Percentiles rank a stretch among this genome's conserved stretches.
Conservation (phyloP, 2,888 invertebrate species). For the Drosophila kuntzei region DNA sequence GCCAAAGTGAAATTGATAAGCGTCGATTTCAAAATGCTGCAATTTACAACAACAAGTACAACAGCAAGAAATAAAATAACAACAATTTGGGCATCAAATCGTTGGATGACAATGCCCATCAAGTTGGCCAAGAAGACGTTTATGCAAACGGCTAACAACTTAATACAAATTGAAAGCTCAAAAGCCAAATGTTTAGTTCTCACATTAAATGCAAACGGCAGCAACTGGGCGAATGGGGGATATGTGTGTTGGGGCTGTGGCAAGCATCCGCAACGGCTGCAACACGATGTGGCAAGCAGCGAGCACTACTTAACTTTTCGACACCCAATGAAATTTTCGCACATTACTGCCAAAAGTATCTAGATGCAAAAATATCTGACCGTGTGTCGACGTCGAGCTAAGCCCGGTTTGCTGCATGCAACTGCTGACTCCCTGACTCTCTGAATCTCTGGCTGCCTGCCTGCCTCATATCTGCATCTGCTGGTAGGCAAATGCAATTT, state of each 20-base stretch:
- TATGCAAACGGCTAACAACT: slow-evolving; percentile 71
- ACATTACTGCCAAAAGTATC: slow-evolving; percentile 84
- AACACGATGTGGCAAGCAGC: slow-evolving; percentile 55
- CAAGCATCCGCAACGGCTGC: slow-evolving; percentile 5
- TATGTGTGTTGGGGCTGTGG: not conserved
- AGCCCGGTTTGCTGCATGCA: slow-evolving; percentile 63
- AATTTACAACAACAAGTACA: slow-evolving; percentile 54
- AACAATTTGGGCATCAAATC: slow-evolving; percentile 65
- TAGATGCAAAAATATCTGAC: slow-evolving; percentile 79
- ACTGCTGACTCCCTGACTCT: slow-evolving; percentile 44
- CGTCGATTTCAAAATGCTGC: slow-evolving; percentile 64
- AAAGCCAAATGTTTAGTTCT: slow-evolving; percentile 81
- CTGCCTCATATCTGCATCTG: slow-evolving; percentile 53
- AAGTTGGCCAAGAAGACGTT: slow-evolving; percentile 26
- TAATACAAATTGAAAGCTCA: slow-evolving; percentile 81
- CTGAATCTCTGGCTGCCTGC: slow-evolving; percentile 18
- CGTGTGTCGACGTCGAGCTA: slow-evolving; percentile 27
- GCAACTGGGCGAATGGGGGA: slow-evolving; percentile 25
- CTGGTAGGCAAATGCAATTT: slow-evolving; percentile 78
- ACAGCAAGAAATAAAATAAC: slow-evolving; percentile 8
- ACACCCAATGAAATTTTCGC: slow-evolving; percentile 84
- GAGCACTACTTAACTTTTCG: slow-evolving; percentile 83
- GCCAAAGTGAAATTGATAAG: slow-evolving; percentile 84
- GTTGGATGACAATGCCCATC: slow-evolving; percentile 59
- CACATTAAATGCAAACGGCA: slow-evolving; percentile 75